Evolutionary conservation across 2,797 vertebrate species (phyloP).

Genomic region (Chrysocyon brachyurus): DNA sequence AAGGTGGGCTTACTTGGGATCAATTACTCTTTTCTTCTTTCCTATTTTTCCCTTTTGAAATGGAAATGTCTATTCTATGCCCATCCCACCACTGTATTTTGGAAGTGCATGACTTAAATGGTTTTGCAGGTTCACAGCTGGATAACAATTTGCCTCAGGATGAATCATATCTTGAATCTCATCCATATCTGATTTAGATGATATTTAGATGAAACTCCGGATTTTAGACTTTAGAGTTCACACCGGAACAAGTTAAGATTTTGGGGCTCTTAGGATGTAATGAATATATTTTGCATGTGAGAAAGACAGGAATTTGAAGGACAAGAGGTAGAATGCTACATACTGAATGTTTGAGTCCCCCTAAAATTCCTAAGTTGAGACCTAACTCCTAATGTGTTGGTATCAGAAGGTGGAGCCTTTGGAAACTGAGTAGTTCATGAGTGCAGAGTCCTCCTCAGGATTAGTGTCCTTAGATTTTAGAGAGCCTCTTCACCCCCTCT

Average conservation of each 20-base stretch:
- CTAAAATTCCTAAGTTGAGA: neutral
- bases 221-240: conserved; percentile 16
- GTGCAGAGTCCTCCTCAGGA: neutral
- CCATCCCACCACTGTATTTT: neutral
- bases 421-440: neutral
- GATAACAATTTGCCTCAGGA: neutral
- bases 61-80: neutral
- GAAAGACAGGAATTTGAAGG: neutral
- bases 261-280: neutral
- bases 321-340: neutral
- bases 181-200: neutral
- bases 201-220: neutral
- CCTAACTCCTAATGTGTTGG: neutral
- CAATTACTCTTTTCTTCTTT: neutral
- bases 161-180: conserved; percentile 11
- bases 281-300: conserved; percentile 7
- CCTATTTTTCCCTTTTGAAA: neutral
- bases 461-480: neutral
- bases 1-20: neutral
- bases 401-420: neutral
- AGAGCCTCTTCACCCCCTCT: neutral
- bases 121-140: neutral
- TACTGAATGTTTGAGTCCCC: neutral
- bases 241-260: neutral
- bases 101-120: neutral